A percentile compares a stretch with the other conserved stretches of the same genome.
These are phyloP conservation scores for Promerops cafer DNA, from an alignment of 2,113 vertebrate genomes.

Conservation along the genomic window DNA sequence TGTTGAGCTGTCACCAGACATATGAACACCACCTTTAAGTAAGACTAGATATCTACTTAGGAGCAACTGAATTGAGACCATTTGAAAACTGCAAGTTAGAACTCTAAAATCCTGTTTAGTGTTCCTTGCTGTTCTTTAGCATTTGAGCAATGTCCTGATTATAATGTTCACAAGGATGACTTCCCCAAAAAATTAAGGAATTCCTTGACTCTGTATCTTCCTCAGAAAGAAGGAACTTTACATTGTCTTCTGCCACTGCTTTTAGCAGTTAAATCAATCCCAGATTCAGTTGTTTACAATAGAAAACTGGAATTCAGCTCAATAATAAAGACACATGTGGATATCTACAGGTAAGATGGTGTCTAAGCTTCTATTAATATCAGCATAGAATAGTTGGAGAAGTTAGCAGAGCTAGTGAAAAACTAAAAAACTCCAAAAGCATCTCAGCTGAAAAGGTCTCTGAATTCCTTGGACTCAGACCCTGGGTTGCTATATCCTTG, in stretches of 20 bases:
- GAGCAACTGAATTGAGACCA: neutral
- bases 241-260: neutral
- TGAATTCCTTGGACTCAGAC: neutral
- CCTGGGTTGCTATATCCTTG: neutral
- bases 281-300: neutral
- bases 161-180: rapidly evolving
- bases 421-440: neutral
- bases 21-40: neutral
- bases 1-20: neutral
- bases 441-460: neutral
- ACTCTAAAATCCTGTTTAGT: neutral
- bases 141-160: neutral
- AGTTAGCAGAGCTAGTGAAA: neutral
- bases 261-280: neutral
- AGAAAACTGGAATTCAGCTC: neutral
- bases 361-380: neutral
- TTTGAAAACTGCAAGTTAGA: neutral
- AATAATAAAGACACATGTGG: rapidly evolving
- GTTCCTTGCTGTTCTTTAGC: neutral
- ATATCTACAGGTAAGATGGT: neutral
- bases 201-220: neutral
- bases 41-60: neutral
- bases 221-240: neutral
- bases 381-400: neutral
- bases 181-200: neutral